Base-by-base conservation (phyloP, 2,888 invertebrate genomes). In the Epistrophella euchroma region DNA sequence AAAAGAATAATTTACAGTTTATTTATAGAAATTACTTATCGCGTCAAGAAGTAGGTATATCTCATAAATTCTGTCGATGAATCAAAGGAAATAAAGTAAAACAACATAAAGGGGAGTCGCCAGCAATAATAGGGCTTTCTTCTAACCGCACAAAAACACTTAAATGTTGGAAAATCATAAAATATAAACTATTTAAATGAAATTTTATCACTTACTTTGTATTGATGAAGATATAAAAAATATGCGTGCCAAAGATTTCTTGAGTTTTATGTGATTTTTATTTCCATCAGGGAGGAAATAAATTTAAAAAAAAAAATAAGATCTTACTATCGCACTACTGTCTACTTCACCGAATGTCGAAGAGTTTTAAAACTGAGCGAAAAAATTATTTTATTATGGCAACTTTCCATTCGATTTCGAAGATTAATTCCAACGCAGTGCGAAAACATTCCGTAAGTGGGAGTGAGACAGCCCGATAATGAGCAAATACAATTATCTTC, bases 261-360 rank as follows among this genome's bases (percentile, higher is more conserved):
- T 71, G 76, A 71, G 88, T 89, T 89, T 90, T 76, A 19, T 45
- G 81, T 58, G 80, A 77, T 88, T 89, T 89, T 88, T 89, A 90
- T 88, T 91, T 90, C 91, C 91, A 92, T 91, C 90, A 91, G 92
- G 91, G 52, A 74, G 50, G 25, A 64, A 35, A 28, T 62, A 68
- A 52, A 17, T 35, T 35, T 11, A 17, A 56, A 25, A 56, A 55
- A 64, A 13, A 40, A 64, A 73, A 50, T 66, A 32, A n/a, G n/a
- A n/a, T 47, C 15, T 19, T 35, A 47, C 17, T 68, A 17, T 11
- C 4, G 17, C 60, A 62, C 85, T 86, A 74, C 64, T 56, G 77
- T 73, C 60, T 37, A 40, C 76, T 25, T 43, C 28, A 74, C 74
- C 74, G 47, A 78, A 71, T 71, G 25, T 82, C 86, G 86, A 82